A percentile compares a stretch with the other conserved stretches of the same genome.
These are phyloP conservation scores for Eciton burchellii DNA, from an alignment of 1,140 invertebrate species.

Conservation along the genomic window DNA sequence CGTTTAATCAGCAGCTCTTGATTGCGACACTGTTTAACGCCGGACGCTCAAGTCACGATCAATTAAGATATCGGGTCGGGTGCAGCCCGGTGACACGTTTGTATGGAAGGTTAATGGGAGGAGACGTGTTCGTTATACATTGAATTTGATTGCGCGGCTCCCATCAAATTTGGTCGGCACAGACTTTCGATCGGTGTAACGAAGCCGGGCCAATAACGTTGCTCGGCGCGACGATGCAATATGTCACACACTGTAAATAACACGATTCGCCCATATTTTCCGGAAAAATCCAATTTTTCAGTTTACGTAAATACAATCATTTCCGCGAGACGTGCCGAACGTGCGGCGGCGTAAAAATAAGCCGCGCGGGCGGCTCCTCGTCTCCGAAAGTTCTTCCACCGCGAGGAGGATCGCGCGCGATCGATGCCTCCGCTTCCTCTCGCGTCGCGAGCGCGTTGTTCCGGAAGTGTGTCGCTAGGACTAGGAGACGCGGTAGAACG, in stretches of 20 bases:
- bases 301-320: conserved; percentile 44
- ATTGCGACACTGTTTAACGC: not conserved
- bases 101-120: conserved; percentile 16
- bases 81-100: not conserved
- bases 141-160: conserved; percentile 35
- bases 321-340: conserved; percentile 19
- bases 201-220: conserved; percentile 39
- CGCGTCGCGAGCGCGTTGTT: conserved; percentile 22
- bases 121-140: conserved; percentile 9
- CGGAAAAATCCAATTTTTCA: conserved; percentile 46
- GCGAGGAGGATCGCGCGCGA: conserved; percentile 7
- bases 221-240: conserved; percentile 21
- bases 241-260: conserved; percentile 52
- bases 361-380: not conserved
- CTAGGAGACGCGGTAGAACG: conserved; percentile 45
- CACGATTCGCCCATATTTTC: conserved; percentile 40
- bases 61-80: not conserved
- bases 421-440: not conserved
- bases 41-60: conserved; percentile 25
- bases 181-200: conserved; percentile 50
- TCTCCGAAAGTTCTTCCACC: not conserved
- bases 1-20: not conserved
- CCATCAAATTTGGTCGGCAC: conserved; percentile 38
- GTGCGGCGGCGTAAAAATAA: conserved; percentile 3
- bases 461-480: conserved; percentile 12